Evolutionary conservation across 2,113 vertebrate species (phyloP), one percentile per base, ranked within the genome.

Genomic region (Hydrolagus affinis): DNA sequence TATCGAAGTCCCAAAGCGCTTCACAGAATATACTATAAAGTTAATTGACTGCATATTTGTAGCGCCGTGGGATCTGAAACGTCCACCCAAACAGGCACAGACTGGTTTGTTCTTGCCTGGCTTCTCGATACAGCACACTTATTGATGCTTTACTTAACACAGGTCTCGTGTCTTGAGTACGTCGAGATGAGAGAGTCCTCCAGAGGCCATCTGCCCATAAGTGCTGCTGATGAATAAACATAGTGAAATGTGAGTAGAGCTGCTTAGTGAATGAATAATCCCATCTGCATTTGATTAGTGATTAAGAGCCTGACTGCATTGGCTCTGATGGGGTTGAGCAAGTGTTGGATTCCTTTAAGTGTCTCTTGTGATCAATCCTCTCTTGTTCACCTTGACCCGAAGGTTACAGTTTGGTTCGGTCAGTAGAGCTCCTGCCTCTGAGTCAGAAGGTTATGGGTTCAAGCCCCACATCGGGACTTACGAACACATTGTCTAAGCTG

Each of bases 71-170:
- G 44, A 44, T 44, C 44, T 44, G 44, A 3, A 44, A 44, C 44
- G 44, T 44, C 44, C 44, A 44, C 44, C 44, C 6, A 6, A 44
- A 44, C 44, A 44, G 44, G 44, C 44, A 44, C 44, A 44, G 44
- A 44, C 44, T 3, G 44, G 44, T 6, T 44, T 44, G 44, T 44
- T 44, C 44, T 25, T 66, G 15, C 56, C 6, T 62, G 76, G 57
- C 59, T 80, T 62, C 23, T 44, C 44, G 12, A 9, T 14, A 25
- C 87, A 83, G 85, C 69, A 71, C 87, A 88, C 90, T 89, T 89
- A 89, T 90, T 87, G 2, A 88, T 86, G 89, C 88, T 90, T 89
- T 90, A 88, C 89, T 91, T 87, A 90, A 88, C 90, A 88, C 87
- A 8, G 88, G 86, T 87, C 86, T 88, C 88, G 85, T 0, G 0